These are phyloP conservation scores for Mormyrus hasselquistii DNA, from an alignment of 2,797 vertebrate species.

Conservation along the genomic window DNA sequence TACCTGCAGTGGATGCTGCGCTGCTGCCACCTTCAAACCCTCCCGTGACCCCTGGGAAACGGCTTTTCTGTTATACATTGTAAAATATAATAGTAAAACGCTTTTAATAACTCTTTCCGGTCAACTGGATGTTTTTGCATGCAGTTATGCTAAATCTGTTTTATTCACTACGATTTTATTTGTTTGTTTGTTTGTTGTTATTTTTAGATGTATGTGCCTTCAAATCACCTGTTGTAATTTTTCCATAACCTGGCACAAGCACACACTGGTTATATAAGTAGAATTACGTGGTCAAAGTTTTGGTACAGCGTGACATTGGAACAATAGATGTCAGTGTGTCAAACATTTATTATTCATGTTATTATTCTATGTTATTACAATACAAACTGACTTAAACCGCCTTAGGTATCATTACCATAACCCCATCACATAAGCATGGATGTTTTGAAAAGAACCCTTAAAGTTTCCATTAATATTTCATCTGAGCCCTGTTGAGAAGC, in stretches of 20 bases:
- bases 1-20: background rate
- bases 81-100: background rate
- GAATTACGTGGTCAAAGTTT: background rate
- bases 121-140: background rate
- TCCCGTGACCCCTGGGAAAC: background rate
- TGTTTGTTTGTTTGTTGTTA: background rate
- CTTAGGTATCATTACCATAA: background rate
- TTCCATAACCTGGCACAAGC: background rate
- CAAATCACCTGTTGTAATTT: background rate
- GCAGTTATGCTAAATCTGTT: background rate
- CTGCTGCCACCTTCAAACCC: background rate
- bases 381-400: background rate
- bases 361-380: background rate
- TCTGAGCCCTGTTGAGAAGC: slow-evolving; percentile 2
- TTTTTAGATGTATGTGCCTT: background rate
- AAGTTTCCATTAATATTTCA: slow-evolving; percentile 11
- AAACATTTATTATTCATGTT: background rate
- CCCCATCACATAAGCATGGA: background rate
- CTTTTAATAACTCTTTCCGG: background rate
- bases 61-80: background rate
- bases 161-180: background rate
- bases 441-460: slow-evolving; percentile 1
- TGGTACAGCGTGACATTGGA: background rate
- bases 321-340: background rate
- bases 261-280: background rate